Percentiles rank a stretch among this genome's conserved stretches.
These are phyloP conservation scores for Eupithecia inturbata DNA, from an alignment of 2,888 invertebrate species.

Conservation along the genomic window DNA sequence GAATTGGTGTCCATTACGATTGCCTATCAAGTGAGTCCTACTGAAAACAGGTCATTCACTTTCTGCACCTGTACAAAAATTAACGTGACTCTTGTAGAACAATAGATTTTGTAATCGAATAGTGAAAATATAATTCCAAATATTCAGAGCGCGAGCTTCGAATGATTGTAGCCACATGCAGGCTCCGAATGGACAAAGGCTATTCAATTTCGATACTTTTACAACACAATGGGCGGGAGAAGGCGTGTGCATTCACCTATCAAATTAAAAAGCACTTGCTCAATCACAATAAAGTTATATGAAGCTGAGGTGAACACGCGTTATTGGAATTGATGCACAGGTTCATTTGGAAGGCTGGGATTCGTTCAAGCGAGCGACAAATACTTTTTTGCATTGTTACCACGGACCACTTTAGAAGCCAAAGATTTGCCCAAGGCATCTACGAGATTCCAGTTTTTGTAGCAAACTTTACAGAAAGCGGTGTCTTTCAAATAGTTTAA, in stretches of 20 bases:
- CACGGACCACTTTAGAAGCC: too few species aligned
- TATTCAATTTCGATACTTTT: constrained; percentile 83
- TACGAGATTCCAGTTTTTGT: too few species aligned
- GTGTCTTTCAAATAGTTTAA: too few species aligned
- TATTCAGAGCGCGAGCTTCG: constrained; percentile 73
- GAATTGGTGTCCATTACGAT: constrained; percentile 15
- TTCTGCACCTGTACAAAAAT: neutral
- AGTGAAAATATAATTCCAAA: constrained; percentile 73
- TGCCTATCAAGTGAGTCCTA: neutral
- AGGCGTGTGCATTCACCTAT: constrained; percentile 82
- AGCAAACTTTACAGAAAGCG: too few species aligned
- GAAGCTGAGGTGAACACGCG: constrained; percentile 43
- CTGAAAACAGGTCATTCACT: neutral
- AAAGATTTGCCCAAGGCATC: too few species aligned
- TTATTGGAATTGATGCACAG: constrained; percentile 32
- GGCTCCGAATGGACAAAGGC: constrained; percentile 76
- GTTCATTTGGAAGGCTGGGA: neutral
- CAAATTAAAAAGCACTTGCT: constrained; percentile 82
- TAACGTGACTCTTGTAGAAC: constrained; percentile 42
- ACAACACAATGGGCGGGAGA: constrained; percentile 79
- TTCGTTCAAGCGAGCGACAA: neutral
- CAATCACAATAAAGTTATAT: constrained; percentile 60
- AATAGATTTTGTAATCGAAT: constrained; percentile 68
- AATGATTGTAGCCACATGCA: constrained; percentile 75
- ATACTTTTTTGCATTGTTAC: neutral